Base-by-base conservation (phyloP, 1,140 invertebrate species). In the Drosophila eugracilis region DNA sequence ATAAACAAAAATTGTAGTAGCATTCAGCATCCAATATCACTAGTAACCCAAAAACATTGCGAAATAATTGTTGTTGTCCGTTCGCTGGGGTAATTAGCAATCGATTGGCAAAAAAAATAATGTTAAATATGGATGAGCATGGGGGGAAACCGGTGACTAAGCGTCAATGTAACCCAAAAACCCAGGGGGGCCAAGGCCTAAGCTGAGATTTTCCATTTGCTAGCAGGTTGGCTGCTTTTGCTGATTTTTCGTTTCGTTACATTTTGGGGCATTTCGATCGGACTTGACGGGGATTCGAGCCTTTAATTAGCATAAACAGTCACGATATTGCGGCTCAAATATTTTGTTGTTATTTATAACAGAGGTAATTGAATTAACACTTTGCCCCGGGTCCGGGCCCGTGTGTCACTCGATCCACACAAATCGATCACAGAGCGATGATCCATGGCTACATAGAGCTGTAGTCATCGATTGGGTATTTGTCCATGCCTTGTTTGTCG, bases 331-430 rank as follows among this genome's bases (percentile, higher is more conserved):
- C 19, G 71, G 72, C 57, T 79, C 59, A 85, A 85, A 84, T 86
- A 83, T 88, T 81, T 85, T 78, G 66, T 76, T 88, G 84, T 76
- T 83, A 89, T 83, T 88, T 88, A 83, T 83, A 76, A 72, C 71
- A 75, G 66, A 88, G 78, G 77, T 89, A 88, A 88, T 88, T 89
- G 37, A 88, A 88, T 88, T 88, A 88, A 78, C 83, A 88, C 78
- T 37, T 57, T 50, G 57, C 72, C 44, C 47, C 22, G 36, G 60
- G 45, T 44, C 28, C 52, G 41, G 42, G 49, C 50, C 55, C 66
- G 63, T 79, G 73, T 89, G 85, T 84, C 78, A 78, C 59, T 79
- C 42, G 36, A 73, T 47, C 66, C 48, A 73, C 48, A 73, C 49
- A 73, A 22, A 34, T 17, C 36, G 55, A 62, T 10, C 28, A 10